Evolutionary conservation across 2,888 invertebrate species (phyloP), one percentile per base, ranked within the genome.

Genomic region (Drosophila picticornis): DNA sequence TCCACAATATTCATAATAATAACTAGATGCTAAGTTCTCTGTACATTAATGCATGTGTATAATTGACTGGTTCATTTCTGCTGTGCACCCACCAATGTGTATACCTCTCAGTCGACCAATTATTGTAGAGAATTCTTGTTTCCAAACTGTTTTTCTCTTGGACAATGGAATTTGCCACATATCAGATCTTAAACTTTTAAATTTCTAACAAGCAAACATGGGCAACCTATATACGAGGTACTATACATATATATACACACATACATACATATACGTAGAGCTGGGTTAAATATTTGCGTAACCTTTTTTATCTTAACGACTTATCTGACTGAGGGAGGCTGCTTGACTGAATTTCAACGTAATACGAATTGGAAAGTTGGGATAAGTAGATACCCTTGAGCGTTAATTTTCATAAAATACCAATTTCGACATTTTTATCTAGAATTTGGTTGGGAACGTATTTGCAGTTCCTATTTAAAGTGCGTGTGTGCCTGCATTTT

Each of bases 371-470:
- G 22, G 9, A 0, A 22, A 22, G 10, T n/a, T 65, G 29, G 62
- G 51, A 57, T 32, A 25, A 59, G 56, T 57, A 43, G 55, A 66
- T 68, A 67, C 75, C 90, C 89, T 80, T 66, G 69, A 75, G 90
- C 90, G 87, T 87, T 87, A 86, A 88, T 87, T 88, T 82, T 90
- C 87, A 90, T 84, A 87, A 87, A 90, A 88, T 78, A 84, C 86
- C 90, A 88, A 80, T 88, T 90, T 85, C 76, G 69, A 76, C 50
- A 81, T 69, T 82, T 75, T 76, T 82, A 76, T 70, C 71, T 69
- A 27, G 27, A 69, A 64, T 51, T 81, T 81, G 57, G 57, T 63
- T 63, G 31, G 34, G 13, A 62, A 66, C 56, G 50, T 72, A 76
- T 72, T 76, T 76, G 66, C 69, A 66, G 46, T 46, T 46, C 16